Percentiles rank a stretch among this genome's conserved stretches.
Conservation (phyloP, 2,888 invertebrate genomes). For the Tetragnatha montana region DNA sequence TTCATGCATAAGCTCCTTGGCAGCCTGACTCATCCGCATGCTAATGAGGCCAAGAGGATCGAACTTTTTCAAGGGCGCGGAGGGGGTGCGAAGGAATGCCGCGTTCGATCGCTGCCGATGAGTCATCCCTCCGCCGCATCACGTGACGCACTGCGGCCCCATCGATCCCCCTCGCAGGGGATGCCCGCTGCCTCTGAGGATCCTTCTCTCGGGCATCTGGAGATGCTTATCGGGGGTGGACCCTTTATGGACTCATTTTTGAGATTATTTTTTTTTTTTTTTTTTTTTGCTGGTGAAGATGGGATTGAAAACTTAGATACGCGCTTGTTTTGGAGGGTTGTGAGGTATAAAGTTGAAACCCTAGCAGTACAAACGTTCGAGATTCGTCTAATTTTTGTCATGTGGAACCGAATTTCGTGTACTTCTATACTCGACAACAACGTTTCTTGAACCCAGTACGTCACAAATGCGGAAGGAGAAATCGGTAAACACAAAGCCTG, state of each 20-base stretch:
- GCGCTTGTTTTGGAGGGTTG: too few relatives aligned
- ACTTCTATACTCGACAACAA: too few relatives aligned
- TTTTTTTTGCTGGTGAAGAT: background rate
- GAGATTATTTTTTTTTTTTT: background rate
- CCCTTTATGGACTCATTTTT: too few relatives aligned
- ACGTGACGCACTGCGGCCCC: constrained; percentile 67
- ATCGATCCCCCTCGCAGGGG: too few relatives aligned
- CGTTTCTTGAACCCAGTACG: too few relatives aligned
- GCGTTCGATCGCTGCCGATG: constrained; percentile 20
- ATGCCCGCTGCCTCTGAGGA: constrained; percentile 4
- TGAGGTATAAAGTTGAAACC: too few relatives aligned
- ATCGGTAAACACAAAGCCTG: too few relatives aligned
- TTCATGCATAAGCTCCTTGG: too few relatives aligned
- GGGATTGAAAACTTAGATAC: background rate
- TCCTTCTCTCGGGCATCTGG: constrained; percentile 22
- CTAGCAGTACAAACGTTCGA: too few relatives aligned
- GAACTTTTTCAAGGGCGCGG: constrained; percentile 51
- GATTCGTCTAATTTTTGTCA: too few relatives aligned
- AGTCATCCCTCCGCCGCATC: constrained; percentile 70
- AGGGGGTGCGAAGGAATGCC: constrained; percentile 32
- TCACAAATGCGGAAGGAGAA: too few relatives aligned
- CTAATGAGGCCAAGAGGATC: constrained; percentile 1
- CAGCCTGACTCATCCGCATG: background rate
- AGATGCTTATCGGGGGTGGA: background rate
- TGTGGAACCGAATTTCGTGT: too few relatives aligned